Conservation (phyloP, 2,888 invertebrate genomes). For the Pecten maximus region DNA sequence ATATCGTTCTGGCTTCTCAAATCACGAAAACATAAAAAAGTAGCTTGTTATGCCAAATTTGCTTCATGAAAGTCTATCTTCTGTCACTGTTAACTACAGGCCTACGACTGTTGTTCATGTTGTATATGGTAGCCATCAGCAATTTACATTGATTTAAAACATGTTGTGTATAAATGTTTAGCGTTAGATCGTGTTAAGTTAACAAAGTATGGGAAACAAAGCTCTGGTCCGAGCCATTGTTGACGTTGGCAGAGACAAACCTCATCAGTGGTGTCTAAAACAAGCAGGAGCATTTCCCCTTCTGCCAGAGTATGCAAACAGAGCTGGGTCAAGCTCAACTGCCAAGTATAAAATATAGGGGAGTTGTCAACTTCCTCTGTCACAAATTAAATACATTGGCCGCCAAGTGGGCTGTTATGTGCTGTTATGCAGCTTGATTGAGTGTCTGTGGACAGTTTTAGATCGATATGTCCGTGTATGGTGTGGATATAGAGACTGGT, state of each 20-base stretch:
- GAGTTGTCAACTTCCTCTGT: background rate
- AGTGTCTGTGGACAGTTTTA: background rate
- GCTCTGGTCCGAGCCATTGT: background rate
- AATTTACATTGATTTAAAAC: background rate
- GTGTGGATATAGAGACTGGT: background rate
- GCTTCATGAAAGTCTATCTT: background rate
- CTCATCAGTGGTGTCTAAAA: background rate
- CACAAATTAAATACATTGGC: background rate
- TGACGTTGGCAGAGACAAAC: background rate
- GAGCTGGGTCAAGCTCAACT: background rate
- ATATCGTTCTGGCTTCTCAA: background rate
- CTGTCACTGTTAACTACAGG: background rate
- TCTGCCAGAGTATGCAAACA: background rate
- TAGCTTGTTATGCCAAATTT: background rate
- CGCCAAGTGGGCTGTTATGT: slow-evolving; percentile 19
- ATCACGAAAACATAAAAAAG: background rate
- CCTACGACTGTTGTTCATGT: background rate
- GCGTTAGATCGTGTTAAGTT: background rate
- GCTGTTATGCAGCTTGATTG: background rate
- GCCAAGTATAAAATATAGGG: background rate
- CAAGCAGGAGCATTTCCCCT: background rate
- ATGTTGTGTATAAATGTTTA: background rate
- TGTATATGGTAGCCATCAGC: background rate
- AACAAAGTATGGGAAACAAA: background rate
- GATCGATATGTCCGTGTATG: background rate